phyloP scores from a whole-genome alignment of 1,140 invertebrate genomes.

The Drosophila baimaii region DNA sequence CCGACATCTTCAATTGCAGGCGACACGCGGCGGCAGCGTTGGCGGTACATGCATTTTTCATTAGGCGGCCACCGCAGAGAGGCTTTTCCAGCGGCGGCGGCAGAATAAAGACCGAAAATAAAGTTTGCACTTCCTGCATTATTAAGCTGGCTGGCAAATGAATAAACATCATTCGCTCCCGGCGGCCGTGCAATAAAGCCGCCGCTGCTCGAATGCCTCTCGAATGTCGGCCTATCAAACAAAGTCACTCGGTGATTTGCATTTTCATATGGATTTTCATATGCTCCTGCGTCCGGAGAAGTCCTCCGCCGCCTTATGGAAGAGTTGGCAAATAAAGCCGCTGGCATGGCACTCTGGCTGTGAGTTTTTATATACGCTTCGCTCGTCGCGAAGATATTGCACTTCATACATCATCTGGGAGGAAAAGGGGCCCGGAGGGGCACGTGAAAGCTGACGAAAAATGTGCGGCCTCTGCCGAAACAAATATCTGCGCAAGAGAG shows the following conservation, averaged over 20 bases:
- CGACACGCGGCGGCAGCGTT: slow-evolving; percentile 1
- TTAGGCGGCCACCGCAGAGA: slow-evolving; percentile 17
- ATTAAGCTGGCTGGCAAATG: slow-evolving; percentile 62
- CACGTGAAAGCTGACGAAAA: slow-evolving; percentile 45
- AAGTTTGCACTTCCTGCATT: slow-evolving; percentile 59
- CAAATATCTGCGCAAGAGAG: slow-evolving; percentile 53
- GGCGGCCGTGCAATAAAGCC: slow-evolving; percentile 53
- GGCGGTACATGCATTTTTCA: slow-evolving; percentile 50
- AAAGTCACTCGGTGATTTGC: slow-evolving; percentile 43
- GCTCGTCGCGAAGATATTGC: slow-evolving; percentile 63
- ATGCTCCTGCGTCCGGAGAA: slow-evolving; percentile 12
- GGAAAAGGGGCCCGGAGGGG: not conserved
- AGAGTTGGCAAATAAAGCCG: slow-evolving; percentile 26
- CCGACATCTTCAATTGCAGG: slow-evolving; percentile 36
- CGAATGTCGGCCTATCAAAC: slow-evolving; percentile 66
- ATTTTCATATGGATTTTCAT: slow-evolving; percentile 44
- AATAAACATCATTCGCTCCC: slow-evolving; percentile 42
- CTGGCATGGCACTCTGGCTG: slow-evolving; percentile 6
- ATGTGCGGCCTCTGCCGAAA: slow-evolving; percentile 44
- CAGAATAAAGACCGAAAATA: slow-evolving; percentile 25
- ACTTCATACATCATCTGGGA: slow-evolving; percentile 76
- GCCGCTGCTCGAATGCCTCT: slow-evolving; percentile 32
- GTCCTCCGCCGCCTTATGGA: not conserved
- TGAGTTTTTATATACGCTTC: slow-evolving; percentile 64
- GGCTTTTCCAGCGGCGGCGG: slow-evolving; percentile 13